A percentile compares a stretch with the other conserved stretches of the same genome.
These are phyloP conservation scores for Falco columbarius DNA, from an alignment of 2,797 vertebrate genomes.

Conservation along the genomic window DNA sequence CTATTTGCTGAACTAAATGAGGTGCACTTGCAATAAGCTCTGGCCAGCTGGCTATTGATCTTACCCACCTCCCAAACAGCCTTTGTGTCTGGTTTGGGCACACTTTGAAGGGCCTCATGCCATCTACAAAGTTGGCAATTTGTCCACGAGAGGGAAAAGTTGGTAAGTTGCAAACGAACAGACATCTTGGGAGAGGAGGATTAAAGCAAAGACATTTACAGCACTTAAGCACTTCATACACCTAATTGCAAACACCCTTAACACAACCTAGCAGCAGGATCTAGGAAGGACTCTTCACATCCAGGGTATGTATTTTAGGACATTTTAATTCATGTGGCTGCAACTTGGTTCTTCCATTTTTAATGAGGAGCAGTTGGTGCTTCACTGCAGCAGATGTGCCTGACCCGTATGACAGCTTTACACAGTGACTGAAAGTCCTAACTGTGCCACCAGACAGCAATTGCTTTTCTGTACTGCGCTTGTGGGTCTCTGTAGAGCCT, in stretches of 20 bases:
- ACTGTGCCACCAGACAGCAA: not conserved
- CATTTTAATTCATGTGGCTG: not conserved
- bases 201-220: not conserved
- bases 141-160: not conserved
- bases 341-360: not conserved
- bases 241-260: not conserved
- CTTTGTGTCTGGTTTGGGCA: not conserved
- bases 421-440: not conserved
- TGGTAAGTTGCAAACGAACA: not conserved
- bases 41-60: not conserved
- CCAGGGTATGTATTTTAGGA: not conserved
- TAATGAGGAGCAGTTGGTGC: not conserved
- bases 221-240: not conserved
- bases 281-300: not conserved
- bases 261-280: not conserved
- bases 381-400: not conserved
- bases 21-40: not conserved
- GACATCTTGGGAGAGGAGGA: not conserved
- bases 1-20: not conserved
- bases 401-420: not conserved
- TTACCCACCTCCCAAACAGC: not conserved
- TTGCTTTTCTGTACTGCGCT: not conserved
- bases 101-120: not conserved
- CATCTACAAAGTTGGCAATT: not conserved
- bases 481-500: not conserved